phyloP scores from a whole-genome alignment of 2,113 vertebrate genomes.

The Struthio camelus region DNA sequence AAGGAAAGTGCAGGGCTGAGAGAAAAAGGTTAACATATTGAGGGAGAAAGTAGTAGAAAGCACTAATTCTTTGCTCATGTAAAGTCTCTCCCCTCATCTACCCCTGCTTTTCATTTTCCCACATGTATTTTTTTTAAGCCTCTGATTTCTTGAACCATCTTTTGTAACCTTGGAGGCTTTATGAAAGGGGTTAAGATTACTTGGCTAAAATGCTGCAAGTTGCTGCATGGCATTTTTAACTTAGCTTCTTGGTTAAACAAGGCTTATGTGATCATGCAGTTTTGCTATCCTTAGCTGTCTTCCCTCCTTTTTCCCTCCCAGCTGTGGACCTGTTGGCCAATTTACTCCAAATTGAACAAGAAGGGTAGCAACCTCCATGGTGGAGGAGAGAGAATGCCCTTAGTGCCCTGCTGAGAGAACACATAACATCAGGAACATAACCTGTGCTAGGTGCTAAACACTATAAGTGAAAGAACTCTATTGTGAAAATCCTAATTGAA shows the following conservation, averaged over 20 bases:
- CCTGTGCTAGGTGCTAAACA: neutral
- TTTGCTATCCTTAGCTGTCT: neutral
- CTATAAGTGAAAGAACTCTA: neutral
- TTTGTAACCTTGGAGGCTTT: neutral
- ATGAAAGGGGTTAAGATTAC: neutral
- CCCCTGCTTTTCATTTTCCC: neutral
- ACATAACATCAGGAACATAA: neutral
- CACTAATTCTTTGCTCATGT: neutral
- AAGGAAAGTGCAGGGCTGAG: constrained; percentile 22
- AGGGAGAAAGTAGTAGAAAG: neutral
- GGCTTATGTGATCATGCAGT: neutral
- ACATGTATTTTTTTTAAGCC: neutral
- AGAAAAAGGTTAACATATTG: neutral
- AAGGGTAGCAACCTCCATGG: neutral
- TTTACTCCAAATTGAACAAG: neutral
- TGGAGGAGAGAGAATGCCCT: neutral
- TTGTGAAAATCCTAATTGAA: neutral
- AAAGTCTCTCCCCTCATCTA: neutral
- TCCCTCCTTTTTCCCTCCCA: neutral
- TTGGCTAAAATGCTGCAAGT: neutral
- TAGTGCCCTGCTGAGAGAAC: neutral
- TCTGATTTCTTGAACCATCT: neutral
- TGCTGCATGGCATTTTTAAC: neutral
- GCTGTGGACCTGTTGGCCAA: neutral
- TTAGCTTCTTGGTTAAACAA: neutral